Evolutionary conservation across 2,113 vertebrate genomes (phyloP), one percentile per base, ranked within the genome.

Genomic region (Lophochroa leadbeateri): DNA sequence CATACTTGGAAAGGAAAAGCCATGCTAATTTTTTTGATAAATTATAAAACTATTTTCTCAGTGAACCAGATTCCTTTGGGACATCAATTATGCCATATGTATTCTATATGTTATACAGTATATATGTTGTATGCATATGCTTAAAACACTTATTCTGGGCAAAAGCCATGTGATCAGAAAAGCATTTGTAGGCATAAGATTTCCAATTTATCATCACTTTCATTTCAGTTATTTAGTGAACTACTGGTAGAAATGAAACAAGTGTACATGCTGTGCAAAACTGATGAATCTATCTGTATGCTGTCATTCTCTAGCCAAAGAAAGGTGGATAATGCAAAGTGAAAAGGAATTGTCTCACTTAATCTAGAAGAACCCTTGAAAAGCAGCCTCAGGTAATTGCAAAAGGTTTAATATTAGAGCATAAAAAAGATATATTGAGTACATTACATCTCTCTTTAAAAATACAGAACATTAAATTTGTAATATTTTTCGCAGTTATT

Each of bases 201-300:
- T 96, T 97, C 18, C 85, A 81, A 70, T 94, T 53, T 88, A 89
- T 89, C 79, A 63, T 80, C 8, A 69, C 46, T 90, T 97, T 95
- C 19, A 55, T 69, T 91, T 70, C 58, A 67, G 28, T 91, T 95
- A 71, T 53, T 97, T 82, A 94, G 57, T 81, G 63, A 89, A 90
- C 82, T 16, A 25, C 15, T 24, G 5, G 31, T 68, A 75, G 65
- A 69, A 92, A 68, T 37, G 7, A 94, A 69, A 75, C 6, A 84
- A 91, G 18, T 14, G 61, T 63, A 17, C 28, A 57, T 58, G 81
- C 5, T 86, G 89, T 90, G 87, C 31, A 81, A 92, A 86, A 43
- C 18, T 82, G 41, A 55, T 85, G 19, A 81, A 69, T 72, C 43
- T 82, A 15, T 93, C 47, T 52, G 13, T 67, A 82, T 72, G 67